Conservation (phyloP, 2,797 vertebrate species). For the Cheirogaleus major region DNA sequence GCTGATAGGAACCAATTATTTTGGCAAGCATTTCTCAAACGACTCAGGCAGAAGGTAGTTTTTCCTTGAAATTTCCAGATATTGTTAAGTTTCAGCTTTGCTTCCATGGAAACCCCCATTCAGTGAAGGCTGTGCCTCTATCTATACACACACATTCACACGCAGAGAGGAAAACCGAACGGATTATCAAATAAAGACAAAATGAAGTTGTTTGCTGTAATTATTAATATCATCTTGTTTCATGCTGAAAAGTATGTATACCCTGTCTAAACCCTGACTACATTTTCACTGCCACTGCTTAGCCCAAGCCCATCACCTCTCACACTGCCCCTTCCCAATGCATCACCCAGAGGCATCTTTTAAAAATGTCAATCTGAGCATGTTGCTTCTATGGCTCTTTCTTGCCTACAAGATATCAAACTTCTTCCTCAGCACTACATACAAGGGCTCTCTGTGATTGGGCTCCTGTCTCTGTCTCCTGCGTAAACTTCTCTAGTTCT, state of each 20-base stretch:
- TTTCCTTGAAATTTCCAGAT: slow-evolving; percentile 40
- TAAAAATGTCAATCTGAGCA: background rate
- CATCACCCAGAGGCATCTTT: background rate
- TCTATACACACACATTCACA: background rate
- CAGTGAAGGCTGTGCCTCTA: background rate
- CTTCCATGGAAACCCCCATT: slow-evolving; percentile 39
- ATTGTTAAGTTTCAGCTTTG: background rate
- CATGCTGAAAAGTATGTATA: background rate
- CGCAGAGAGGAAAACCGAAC: background rate
- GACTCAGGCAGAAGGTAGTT: slow-evolving; percentile 28
- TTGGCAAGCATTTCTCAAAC: slow-evolving; percentile 52
- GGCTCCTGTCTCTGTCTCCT: background rate
- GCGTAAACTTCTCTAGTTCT: background rate
- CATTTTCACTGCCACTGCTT: background rate
- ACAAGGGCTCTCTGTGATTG: background rate
- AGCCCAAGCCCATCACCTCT: background rate
- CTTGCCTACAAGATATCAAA: background rate
- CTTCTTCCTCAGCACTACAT: background rate
- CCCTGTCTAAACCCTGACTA: background rate
- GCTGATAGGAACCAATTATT: slow-evolving; percentile 49
- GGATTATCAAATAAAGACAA: slow-evolving; percentile 39
- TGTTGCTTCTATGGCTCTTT: background rate
- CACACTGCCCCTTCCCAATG: background rate
- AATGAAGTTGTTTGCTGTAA: slow-evolving; percentile 40
- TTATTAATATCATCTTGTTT: background rate